Percentiles rank a stretch among this genome's conserved stretches.
phyloP scores from a whole-genome alignment of 2,797 vertebrate species.

The Lepilemur ruficaudatus region DNA sequence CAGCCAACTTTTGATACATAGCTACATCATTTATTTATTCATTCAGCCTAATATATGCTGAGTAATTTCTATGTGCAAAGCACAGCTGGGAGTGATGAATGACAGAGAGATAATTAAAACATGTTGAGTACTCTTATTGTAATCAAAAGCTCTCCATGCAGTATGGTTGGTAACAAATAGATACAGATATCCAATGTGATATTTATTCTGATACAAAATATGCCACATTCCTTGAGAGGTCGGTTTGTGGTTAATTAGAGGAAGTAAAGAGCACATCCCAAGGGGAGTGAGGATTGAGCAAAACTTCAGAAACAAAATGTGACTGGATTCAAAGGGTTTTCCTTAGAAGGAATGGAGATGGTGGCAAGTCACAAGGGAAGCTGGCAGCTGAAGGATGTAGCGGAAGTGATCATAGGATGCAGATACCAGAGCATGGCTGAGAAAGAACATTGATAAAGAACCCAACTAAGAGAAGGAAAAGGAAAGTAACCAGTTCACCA shows the following conservation, averaged over 20 bases:
- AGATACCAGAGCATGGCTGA: background rate
- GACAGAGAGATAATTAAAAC: background rate
- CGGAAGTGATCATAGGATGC: background rate
- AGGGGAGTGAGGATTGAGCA: background rate
- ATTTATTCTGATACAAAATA: background rate
- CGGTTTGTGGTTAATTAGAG: background rate
- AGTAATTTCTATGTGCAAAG: background rate
- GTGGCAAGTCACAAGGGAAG: background rate
- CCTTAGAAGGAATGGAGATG: background rate
- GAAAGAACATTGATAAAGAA: background rate
- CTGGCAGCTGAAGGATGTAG: background rate
- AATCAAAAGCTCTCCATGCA: background rate
- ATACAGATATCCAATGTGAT: background rate
- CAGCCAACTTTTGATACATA: background rate
- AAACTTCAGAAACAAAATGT: background rate
- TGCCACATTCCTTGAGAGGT: background rate
- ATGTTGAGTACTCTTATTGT: background rate
- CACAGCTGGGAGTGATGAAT: background rate
- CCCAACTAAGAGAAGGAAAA: background rate
- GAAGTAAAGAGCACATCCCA: background rate
- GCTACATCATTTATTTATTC: background rate
- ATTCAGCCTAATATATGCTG: background rate
- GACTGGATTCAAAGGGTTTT: background rate
- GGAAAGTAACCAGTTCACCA: background rate
- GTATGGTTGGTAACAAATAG: background rate